A percentile compares a stretch with the other conserved stretches of the same genome.
These are phyloP conservation scores for Cyphomyrmex costatus DNA, from an alignment of 1,140 invertebrate genomes.

Conservation along the genomic window DNA sequence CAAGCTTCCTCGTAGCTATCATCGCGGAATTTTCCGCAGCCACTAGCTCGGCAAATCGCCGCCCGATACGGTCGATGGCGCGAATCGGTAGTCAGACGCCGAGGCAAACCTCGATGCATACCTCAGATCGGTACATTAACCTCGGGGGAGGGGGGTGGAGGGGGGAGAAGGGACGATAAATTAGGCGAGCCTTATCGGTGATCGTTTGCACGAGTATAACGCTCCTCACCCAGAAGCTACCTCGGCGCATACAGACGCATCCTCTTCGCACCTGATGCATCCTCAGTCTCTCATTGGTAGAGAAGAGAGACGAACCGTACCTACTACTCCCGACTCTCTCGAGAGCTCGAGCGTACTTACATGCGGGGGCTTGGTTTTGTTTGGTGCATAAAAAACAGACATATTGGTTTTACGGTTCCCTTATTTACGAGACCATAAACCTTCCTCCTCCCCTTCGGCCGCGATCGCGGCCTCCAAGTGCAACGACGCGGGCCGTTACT, in stretches of 20 bases:
- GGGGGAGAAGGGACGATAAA: slow-evolving; percentile 81
- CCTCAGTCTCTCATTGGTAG: slow-evolving; percentile 38
- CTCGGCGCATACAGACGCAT: slow-evolving; percentile 59
- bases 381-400: slow-evolving; percentile 74
- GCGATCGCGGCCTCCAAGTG: slow-evolving; percentile 71
- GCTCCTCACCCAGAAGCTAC: slow-evolving; percentile 76
- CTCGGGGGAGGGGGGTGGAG: slow-evolving; percentile 67
- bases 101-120: slow-evolving; percentile 68
- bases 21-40: slow-evolving; percentile 47
- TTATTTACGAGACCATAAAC: slow-evolving; percentile 84
- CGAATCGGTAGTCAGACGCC: slow-evolving; percentile 78
- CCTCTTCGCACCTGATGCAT: slow-evolving; percentile 30
- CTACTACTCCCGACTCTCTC: slow-evolving; percentile 18
- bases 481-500: slow-evolving; percentile 38
- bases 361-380: slow-evolving; percentile 57
- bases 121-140: slow-evolving; percentile 80
- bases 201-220: slow-evolving; percentile 78
- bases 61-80: slow-evolving; percentile 72
- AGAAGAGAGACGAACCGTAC: slow-evolving; percentile 21
- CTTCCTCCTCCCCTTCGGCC: slow-evolving; percentile 50
- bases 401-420: slow-evolving; percentile 81
- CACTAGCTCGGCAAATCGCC: slow-evolving; percentile 32
- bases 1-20: slow-evolving; percentile 39
- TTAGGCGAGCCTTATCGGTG: slow-evolving; percentile 82
- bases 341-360: slow-evolving; percentile 11